Evolutionary conservation across 2,113 vertebrate species (phyloP).

Genomic region (Channa argus): DNA sequence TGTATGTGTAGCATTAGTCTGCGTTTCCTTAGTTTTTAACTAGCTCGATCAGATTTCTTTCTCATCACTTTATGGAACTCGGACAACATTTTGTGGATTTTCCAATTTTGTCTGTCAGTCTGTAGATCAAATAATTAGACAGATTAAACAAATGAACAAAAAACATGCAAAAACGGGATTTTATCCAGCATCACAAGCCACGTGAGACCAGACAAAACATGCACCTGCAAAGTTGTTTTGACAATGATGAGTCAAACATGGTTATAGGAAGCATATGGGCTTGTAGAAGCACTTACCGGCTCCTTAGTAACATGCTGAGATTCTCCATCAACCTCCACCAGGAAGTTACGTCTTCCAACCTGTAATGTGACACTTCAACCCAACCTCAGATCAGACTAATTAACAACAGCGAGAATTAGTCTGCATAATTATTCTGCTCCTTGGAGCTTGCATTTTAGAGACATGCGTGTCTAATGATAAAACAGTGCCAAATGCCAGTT

Average conservation of each 20-base stretch:
- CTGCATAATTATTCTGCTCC: conserved; percentile 79
- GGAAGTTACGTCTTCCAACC: conserved; percentile 58
- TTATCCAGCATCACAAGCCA: conserved; percentile 15
- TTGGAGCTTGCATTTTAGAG: conserved; percentile 75
- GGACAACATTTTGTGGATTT: no score
- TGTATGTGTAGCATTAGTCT: no score
- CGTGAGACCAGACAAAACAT: conserved; percentile 47
- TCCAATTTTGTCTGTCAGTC: no score
- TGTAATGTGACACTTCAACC: conserved; percentile 51
- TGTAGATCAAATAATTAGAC: no score
- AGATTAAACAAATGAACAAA: no score
- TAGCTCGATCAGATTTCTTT: no score
- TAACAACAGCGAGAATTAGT: conserved; percentile 74
- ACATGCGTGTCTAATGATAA: conserved; percentile 81
- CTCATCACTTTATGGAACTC: no score
- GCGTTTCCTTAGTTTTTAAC: no score
- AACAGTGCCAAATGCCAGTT: conserved; percentile 76
- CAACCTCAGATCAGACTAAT: conserved; percentile 72
- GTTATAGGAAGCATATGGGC: conserved; percentile 65
- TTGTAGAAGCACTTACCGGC: conserved; percentile 52
- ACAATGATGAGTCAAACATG: conserved; percentile 64
- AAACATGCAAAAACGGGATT: neutral
- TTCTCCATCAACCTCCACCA: conserved; percentile 69
- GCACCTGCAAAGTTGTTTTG: conserved; percentile 56
- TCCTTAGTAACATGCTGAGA: conserved; percentile 64